A percentile compares a stretch with the other conserved stretches of the same genome.
Evolutionary conservation across 2,797 vertebrate species (phyloP).

Genomic region (Rhadinocentrus ornatus): DNA sequence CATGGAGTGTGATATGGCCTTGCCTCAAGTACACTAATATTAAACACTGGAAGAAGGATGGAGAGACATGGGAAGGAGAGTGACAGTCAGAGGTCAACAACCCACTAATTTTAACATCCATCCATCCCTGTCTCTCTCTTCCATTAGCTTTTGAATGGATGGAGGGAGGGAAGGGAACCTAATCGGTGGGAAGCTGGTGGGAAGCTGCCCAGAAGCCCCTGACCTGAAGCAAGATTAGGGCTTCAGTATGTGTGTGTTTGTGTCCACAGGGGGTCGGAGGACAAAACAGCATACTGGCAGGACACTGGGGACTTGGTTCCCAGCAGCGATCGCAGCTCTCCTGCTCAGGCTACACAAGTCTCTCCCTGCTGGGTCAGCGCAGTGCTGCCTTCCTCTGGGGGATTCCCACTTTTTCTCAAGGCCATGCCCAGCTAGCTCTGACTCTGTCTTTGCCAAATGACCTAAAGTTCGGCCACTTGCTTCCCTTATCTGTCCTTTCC

Average conservation of each 20-base stretch:
- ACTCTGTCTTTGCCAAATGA: slow-evolving; percentile 72
- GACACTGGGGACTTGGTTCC: slow-evolving; percentile 90
- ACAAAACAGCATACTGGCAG: slow-evolving; percentile 90
- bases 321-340: slow-evolving; percentile 80
- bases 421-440: slow-evolving; percentile 74
- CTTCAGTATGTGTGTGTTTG: slow-evolving; percentile 59
- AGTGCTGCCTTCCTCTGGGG: slow-evolving; percentile 71
- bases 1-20: slow-evolving; percentile 81
- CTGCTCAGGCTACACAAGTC: slow-evolving; percentile 58
- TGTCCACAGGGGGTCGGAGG: slow-evolving; percentile 80
- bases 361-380: slow-evolving; percentile 64
- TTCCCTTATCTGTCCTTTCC: slow-evolving; percentile 79
- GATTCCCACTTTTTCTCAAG: slow-evolving; percentile 81
- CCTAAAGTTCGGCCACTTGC: slow-evolving; percentile 74
- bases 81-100: slow-evolving; percentile 86
- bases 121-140: slow-evolving; percentile 46
- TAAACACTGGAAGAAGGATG: slow-evolving; percentile 64
- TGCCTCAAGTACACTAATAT: slow-evolving; percentile 64
- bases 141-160: slow-evolving; percentile 45
- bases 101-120: slow-evolving; percentile 91
- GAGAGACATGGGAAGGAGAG: slow-evolving; percentile 45
- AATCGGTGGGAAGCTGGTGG: slow-evolving; percentile 97
- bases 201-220: slow-evolving; percentile 93
- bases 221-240: slow-evolving; percentile 94
- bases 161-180: slow-evolving; percentile 74